Evolutionary conservation across 2,797 vertebrate genomes (phyloP).

Genomic region (Chiloscyllium punctatum): DNA sequence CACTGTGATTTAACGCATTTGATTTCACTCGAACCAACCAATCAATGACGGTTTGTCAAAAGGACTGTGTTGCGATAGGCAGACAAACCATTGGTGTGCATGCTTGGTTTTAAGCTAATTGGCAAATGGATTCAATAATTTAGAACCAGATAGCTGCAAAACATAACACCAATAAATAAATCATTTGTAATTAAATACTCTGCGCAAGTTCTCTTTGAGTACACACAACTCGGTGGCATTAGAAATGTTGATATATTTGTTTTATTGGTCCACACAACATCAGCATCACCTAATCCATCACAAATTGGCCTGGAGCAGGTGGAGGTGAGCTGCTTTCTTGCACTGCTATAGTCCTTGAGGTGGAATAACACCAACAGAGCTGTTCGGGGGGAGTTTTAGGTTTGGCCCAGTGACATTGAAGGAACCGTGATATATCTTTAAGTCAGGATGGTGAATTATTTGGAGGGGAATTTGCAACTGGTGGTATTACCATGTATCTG

Average conservation of each 20-base stretch:
- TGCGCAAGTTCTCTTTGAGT: background rate
- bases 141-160: background rate
- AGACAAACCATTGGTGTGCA: background rate
- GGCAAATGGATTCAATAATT: background rate
- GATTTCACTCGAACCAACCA: background rate
- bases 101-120: background rate
- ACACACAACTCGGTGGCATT: no score
- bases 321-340: background rate
- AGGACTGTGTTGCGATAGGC: background rate
- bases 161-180: background rate
- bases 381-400: background rate
- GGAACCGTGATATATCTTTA: background rate
- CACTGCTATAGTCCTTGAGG: background rate
- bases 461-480: background rate
- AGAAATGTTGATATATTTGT: no score
- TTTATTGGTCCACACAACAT: no score
- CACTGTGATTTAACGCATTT: background rate
- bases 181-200: background rate
- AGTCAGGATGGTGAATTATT: background rate
- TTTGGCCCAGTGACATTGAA: background rate
- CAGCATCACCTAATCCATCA: no score
- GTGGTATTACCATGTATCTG: background rate
- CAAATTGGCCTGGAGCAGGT: background rate
- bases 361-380: background rate
- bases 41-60: background rate